These are phyloP conservation scores for Proteles cristata DNA, from an alignment of 2,113 vertebrate genomes.

Conservation along the genomic window DNA sequence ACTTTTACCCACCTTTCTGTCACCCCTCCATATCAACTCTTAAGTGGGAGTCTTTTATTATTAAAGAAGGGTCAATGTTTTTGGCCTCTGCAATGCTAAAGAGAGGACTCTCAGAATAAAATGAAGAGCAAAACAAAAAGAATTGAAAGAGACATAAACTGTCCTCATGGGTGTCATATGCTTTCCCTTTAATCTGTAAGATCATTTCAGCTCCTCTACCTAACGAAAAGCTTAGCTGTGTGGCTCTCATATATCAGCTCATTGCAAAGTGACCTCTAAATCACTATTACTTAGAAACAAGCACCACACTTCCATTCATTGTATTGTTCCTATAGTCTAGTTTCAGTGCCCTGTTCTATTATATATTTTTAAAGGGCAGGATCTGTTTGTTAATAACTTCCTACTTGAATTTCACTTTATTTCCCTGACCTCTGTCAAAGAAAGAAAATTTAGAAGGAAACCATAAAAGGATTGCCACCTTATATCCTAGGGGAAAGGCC, in stretches of 20 bases:
- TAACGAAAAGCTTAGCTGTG: conserved; percentile 52
- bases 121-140: conserved; percentile 68
- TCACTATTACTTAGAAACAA: conserved; percentile 62
- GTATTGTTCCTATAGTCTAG: conserved; percentile 43
- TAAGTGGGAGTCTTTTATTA: conserved; percentile 44
- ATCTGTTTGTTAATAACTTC: conserved; percentile 76
- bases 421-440: conserved; percentile 64
- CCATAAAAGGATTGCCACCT: conserved; percentile 26
- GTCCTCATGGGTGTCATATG: conserved; percentile 60
- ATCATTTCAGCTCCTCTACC: conserved; percentile 55
- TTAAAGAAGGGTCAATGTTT: conserved; percentile 59
- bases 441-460: conserved; percentile 54
- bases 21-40: not conserved
- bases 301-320: not conserved
- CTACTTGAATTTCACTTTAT: conserved; percentile 59
- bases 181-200: conserved; percentile 59
- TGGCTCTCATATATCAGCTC: conserved; percentile 38
- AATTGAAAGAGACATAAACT: conserved; percentile 67
- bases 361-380: conserved; percentile 52
- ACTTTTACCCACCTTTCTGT: not conserved
- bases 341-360: conserved; percentile 27
- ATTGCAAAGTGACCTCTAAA: conserved; percentile 71
- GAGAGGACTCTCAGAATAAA: conserved; percentile 42
- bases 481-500: conserved; percentile 12
- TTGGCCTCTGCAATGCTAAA: conserved; percentile 49